Base-by-base conservation (phyloP, 1,140 invertebrate genomes). In the Metopolophium dirhodum region DNA sequence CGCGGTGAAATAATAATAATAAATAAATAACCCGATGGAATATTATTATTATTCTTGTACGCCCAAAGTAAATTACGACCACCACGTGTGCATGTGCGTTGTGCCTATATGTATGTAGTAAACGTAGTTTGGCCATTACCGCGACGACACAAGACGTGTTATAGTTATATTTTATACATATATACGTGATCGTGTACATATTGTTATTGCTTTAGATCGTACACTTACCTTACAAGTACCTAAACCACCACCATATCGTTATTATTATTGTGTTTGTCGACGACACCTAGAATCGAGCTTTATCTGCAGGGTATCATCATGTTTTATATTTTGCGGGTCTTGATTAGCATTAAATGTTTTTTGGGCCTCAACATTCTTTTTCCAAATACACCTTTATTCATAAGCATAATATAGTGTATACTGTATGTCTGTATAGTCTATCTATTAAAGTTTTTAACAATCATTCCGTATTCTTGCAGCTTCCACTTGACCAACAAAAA, bases 121-220 rank as follows among this genome's bases (percentile, higher is more conserved):
- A 82, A 91, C 90, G 90, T n/a, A n/a, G n/a, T 91, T 91, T 91
- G 90, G 23, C 90, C 90, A 47, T 91, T 91, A 91, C 90, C 35
- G 57, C 57, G 37, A 77, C 54, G 90, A 77, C 54, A 47, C 85
- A 37, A 87, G 45, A 87, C 85, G 26, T 49, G 45, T 41, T n/a
- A n/a, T 77, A 61, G 37, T 83, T 82, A 82, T 82, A 23, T 82
- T 37, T 23, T 83, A 37, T 22, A 37, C 30, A 35, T 77, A 35
- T 68, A 68, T 68, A 77, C n/a, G n/a, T 6, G 30, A 68, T 68
- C n/a, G 14, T 18, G 61, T 18, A n/a, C 1, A 37, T 77, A 77
- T 18, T 77, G 61, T n/a, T 77, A n/a, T 77, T 77, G 61, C 61
- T 77, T 77, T 77, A 7, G 14, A n/a, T n/a, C 11, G 30, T 77